Percentiles rank a stretch among this genome's conserved stretches.
These are phyloP conservation scores for Yponomeuta cagnagella DNA, from an alignment of 2,888 invertebrate genomes.

Conservation along the genomic window DNA sequence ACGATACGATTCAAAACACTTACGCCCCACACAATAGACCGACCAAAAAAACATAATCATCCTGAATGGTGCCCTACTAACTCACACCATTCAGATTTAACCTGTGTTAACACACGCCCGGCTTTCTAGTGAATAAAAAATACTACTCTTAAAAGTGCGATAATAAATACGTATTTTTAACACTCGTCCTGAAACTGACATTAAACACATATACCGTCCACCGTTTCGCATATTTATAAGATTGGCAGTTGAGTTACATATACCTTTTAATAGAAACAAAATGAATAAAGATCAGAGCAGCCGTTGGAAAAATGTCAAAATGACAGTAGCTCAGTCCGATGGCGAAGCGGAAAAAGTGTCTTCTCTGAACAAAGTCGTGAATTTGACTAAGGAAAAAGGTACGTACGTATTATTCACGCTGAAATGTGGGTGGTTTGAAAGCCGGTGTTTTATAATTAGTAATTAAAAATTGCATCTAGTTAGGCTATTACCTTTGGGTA, in stretches of 20 bases:
- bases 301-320: conserved; percentile 59
- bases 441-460: too few species aligned
- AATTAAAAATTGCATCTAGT: too few species aligned
- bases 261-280: conserved; percentile 20
- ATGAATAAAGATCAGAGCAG: conserved; percentile 47
- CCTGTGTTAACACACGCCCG: neutral
- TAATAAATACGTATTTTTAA: conserved; percentile 10
- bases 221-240: neutral
- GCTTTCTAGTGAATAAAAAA: conserved; percentile 21
- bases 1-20: neutral
- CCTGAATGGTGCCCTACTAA: neutral
- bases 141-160: conserved; percentile 19
- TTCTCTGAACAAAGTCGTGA: conserved; percentile 39
- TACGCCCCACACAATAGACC: conserved; percentile 2
- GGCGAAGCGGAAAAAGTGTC: conserved; percentile 27
- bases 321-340: conserved; percentile 38
- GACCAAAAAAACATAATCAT: conserved; percentile 13
- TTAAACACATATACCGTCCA: too few species aligned
- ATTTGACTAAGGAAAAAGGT: conserved; percentile 52
- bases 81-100: neutral
- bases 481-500: too few species aligned
- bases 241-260: neutral
- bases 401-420: conserved; percentile 22
- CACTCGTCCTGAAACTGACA: too few species aligned
- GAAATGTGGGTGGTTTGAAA: too few species aligned